Evolutionary conservation across 2,888 invertebrate genomes (phyloP).

Genomic region (Tyria jacobaeae): DNA sequence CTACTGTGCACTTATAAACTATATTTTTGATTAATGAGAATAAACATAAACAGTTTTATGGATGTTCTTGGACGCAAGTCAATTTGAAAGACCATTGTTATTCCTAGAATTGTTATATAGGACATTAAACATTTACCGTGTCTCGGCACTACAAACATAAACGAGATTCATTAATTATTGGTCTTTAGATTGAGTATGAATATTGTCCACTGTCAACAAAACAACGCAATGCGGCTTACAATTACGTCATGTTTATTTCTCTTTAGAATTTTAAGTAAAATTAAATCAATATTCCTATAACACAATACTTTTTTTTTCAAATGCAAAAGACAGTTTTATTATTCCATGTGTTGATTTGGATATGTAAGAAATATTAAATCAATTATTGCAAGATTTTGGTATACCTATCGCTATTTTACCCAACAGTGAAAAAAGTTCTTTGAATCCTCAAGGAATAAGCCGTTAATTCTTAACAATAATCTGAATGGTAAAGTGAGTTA

Average conservation of each 20-base stretch:
- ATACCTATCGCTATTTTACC: not conserved
- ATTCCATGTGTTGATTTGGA: too few relatives aligned
- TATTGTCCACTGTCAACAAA: constrained; percentile 33
- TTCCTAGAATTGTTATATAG: constrained; percentile 18
- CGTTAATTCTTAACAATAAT: too few relatives aligned
- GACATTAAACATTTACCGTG: constrained; percentile 25
- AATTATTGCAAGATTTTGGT: not conserved
- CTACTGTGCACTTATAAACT: not conserved
- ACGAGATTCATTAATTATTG: constrained; percentile 33
- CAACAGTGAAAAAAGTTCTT: constrained; percentile 25
- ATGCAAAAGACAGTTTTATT: too few relatives aligned
- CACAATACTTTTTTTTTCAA: not conserved
- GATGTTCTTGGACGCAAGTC: constrained; percentile 18
- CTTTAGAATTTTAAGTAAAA: constrained; percentile 12
- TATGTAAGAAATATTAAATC: not conserved
- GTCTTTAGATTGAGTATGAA: constrained; percentile 37
- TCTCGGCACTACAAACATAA: constrained; percentile 29
- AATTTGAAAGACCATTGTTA: constrained; percentile 19
- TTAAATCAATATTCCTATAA: constrained; percentile 26
- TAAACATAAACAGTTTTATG: constrained; percentile 3
- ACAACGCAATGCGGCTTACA: constrained; percentile 29
- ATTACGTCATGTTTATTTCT: constrained; percentile 36
- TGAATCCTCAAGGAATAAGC: constrained; percentile 40
- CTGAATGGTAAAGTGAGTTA: too few relatives aligned
- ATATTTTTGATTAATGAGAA: too few relatives aligned